A percentile compares a stretch with the other conserved stretches of the same genome.
Conservation (phyloP, 2,888 invertebrate species). For the Tolmerus cingulatus region DNA sequence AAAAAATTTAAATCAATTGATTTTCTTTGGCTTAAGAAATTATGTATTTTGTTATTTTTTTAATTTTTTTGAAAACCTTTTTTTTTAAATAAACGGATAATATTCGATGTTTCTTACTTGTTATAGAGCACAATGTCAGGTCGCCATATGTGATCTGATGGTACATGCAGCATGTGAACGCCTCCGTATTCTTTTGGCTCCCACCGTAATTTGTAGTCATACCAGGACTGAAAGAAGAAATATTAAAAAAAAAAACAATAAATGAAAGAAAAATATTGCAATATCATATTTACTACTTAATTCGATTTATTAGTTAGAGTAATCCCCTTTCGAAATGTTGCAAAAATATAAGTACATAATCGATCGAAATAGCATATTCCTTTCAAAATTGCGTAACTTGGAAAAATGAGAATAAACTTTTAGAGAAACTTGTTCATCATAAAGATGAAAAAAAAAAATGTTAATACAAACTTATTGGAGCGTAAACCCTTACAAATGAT, state of each 20-base stretch:
- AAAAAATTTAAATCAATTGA: background rate
- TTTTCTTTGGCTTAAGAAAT: conserved; percentile 1
- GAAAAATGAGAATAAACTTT: background rate
- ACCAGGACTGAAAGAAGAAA: conserved; percentile 74
- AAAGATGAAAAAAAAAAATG: background rate
- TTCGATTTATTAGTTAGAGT: too few relatives aligned
- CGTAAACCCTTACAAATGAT: too few relatives aligned
- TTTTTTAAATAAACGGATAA: conserved; percentile 13
- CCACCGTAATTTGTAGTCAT: conserved; percentile 86
- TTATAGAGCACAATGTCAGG: conserved; percentile 85
- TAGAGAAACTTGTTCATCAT: background rate
- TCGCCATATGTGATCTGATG: conserved; percentile 85
- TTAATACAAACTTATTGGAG: background rate
- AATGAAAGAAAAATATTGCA: background rate
- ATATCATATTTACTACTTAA: background rate
- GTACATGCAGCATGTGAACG: conserved; percentile 84
- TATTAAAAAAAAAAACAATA: too few relatives aligned
- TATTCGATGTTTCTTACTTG: conserved; percentile 68
- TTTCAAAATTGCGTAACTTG: too few relatives aligned
- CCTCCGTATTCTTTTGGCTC: conserved; percentile 86
- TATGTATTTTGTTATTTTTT: background rate
- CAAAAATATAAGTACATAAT: too few relatives aligned
- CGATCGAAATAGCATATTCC: too few relatives aligned
- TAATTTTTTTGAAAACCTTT: background rate
- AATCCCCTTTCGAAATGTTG: too few relatives aligned